Evolutionary conservation across 2,888 invertebrate species (phyloP), one percentile per base, ranked within the genome.

Genomic region (Autographa gamma): DNA sequence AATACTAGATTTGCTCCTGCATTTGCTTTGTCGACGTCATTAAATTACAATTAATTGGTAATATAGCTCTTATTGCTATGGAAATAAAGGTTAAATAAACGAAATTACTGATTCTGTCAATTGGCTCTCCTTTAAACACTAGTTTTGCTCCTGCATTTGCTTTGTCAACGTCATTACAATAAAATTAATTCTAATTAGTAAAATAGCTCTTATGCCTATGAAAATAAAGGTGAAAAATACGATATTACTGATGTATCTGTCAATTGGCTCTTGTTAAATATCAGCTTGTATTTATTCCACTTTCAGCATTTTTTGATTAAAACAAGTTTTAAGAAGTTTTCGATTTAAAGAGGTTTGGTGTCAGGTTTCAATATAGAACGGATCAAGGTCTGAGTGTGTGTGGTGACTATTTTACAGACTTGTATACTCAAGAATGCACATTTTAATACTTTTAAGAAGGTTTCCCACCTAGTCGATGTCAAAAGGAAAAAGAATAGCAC

Each of bases 1-100:
- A 69, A n/a, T n/a, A 83, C 81, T 76, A 74, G 83, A 80, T 76
- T 60, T 52, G 41, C 25, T 69, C 11, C 25, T n/a, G 65, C 54
- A 59, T n/a, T 79, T 31, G 59, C 81, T 73, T 80, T 81, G 64
- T 66, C 66, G 59, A 43, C 43, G 16, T 16, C 16, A 43, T 16
- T 16, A 14, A 4, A 43, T 16, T 14, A 16, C 4, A 4, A 48
- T 6, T n/a, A 16, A 48, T 48, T 48, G 7, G n/a, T 48, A n/a
- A 48, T 6, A 48, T 48, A n/a, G 8, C 16, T 8, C n/a, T 48
- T 48, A 48, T n/a, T 43, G 0, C 8, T n/a, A 48, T n/a, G 8
- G 6, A n/a, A 48, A n/a, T 48, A 48, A 43, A 48, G 48, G n/a
- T n/a, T 11, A 11, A 11, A 11, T 38, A 16, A n/a, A n/a, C n/a